phyloP scores from a whole-genome alignment of 2,888 invertebrate genomes.

The Rhingia rostrata region DNA sequence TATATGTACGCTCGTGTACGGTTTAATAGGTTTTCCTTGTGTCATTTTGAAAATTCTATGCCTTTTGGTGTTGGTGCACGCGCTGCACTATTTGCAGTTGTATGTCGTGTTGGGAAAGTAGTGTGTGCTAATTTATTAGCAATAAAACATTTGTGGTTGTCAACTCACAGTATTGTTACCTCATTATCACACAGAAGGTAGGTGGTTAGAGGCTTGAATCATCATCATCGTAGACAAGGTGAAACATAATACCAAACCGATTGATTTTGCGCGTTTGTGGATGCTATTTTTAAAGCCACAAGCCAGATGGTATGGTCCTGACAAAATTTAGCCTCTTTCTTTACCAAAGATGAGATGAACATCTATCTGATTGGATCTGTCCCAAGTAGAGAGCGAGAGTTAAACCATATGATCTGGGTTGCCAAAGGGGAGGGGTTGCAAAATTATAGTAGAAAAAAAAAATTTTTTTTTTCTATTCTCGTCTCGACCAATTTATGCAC shows the following conservation, averaged over 20 bases:
- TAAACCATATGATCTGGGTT: background rate
- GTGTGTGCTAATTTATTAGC: conserved; percentile 44
- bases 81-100: background rate
- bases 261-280: conserved; percentile 22
- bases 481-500: conserved; percentile 49
- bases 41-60: conserved; percentile 22
- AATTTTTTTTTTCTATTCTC: conserved; percentile 63
- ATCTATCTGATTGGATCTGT: conserved; percentile 25
- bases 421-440: background rate
- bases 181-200: conserved; percentile 18
- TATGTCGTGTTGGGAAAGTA: conserved; percentile 7
- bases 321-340: conserved; percentile 45
- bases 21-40: conserved; percentile 30
- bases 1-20: conserved; percentile 55
- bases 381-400: conserved; percentile 52
- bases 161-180: conserved; percentile 46
- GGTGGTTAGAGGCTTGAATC: conserved; percentile 15
- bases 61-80: background rate
- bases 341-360: background rate
- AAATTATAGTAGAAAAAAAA: conserved; percentile 22
- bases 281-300: conserved; percentile 51
- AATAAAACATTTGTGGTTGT: conserved; percentile 62
- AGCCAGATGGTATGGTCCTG: conserved; percentile 56
- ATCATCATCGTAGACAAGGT: conserved; percentile 44
- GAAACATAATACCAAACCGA: conserved; percentile 60